Conservation (phyloP, 2,888 invertebrate genomes). For the Heteromurus nitidus region DNA sequence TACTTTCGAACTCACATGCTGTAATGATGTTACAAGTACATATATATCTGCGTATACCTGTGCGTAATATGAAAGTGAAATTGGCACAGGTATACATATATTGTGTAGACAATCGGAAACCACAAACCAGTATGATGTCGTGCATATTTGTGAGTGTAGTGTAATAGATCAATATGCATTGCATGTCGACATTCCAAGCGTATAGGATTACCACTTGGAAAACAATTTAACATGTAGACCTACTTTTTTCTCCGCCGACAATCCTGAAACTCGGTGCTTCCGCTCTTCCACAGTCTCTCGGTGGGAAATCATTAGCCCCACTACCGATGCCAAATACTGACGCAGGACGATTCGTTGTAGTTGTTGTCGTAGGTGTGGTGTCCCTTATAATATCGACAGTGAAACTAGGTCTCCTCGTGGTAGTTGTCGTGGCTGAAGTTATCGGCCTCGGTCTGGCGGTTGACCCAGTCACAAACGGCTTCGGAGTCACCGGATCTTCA, state of each 20-base stretch:
- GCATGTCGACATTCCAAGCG: no score
- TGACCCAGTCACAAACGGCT: slow-evolving; percentile 7
- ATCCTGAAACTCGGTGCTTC: slow-evolving; percentile 81
- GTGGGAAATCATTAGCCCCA: slow-evolving; percentile 49
- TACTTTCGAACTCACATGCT: no score
- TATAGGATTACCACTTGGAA: no score
- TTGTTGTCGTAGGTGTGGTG: slow-evolving; percentile 50
- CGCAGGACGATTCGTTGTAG: slow-evolving; percentile 30
- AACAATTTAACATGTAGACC: slow-evolving; percentile 76
- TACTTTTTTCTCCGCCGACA: slow-evolving; percentile 83
- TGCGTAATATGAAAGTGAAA: no score
- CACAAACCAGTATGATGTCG: no score
- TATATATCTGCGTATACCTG: no score
- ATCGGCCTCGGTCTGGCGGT: slow-evolving; percentile 49
- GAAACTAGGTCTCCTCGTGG: slow-evolving; percentile 66
- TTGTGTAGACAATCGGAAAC: no score
- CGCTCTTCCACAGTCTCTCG: slow-evolving; percentile 80
- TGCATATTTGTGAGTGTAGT: no score
- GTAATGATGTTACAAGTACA: no score
- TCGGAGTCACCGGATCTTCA: slow-evolving; percentile 26
- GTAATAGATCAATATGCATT: no score
- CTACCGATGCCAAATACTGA: slow-evolving; percentile 31
- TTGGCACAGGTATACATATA: no score
- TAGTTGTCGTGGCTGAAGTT: slow-evolving; percentile 60
- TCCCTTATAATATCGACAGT: slow-evolving; percentile 51